Evolutionary conservation across 2,797 vertebrate species (phyloP).

Genomic region (Urophycis tenuis): DNA sequence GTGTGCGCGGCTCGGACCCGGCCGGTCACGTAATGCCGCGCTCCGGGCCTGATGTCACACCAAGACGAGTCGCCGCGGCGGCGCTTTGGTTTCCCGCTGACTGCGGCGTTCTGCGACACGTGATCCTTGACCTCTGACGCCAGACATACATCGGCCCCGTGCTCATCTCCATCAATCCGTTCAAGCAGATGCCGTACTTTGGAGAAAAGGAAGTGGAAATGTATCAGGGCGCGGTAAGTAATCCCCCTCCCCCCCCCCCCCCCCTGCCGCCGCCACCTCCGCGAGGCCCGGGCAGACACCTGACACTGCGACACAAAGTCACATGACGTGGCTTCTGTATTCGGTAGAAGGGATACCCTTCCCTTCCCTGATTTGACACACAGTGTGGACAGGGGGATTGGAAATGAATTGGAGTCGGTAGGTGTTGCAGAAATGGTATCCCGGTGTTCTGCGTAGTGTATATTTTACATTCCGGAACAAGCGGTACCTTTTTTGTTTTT

Average conservation of each 20-base stretch:
- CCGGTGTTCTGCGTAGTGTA: neutral
- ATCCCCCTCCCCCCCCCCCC: too few species aligned
- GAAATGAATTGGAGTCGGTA: constrained; percentile 35
- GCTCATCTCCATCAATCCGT: constrained; percentile 96
- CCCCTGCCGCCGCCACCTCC: neutral
- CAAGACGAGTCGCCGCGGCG: neutral
- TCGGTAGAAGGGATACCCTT: neutral
- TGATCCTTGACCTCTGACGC: constrained; percentile 69
- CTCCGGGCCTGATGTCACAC: constrained; percentile 14
- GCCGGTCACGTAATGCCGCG: constrained; percentile 32
- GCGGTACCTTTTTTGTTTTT: constrained; percentile 52
- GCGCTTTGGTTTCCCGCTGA: neutral
- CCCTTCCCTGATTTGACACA: neutral
- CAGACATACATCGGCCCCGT: constrained; percentile 98
- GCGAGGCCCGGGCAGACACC: neutral
- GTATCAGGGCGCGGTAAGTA: constrained; percentile 98
- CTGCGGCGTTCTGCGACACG: neutral
- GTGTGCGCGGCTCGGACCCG: constrained; percentile 36
- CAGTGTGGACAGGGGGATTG: constrained; percentile 33
- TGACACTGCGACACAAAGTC: neutral
- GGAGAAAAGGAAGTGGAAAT: constrained; percentile 97
- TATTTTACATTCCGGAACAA: constrained; percentile 8
- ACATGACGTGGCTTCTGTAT: constrained; percentile 13
- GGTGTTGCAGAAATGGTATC: constrained; percentile 38
- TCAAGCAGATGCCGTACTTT: constrained; percentile 99